phyloP scores from a whole-genome alignment of 2,113 vertebrate species.

The Macrotis lagotis region DNA sequence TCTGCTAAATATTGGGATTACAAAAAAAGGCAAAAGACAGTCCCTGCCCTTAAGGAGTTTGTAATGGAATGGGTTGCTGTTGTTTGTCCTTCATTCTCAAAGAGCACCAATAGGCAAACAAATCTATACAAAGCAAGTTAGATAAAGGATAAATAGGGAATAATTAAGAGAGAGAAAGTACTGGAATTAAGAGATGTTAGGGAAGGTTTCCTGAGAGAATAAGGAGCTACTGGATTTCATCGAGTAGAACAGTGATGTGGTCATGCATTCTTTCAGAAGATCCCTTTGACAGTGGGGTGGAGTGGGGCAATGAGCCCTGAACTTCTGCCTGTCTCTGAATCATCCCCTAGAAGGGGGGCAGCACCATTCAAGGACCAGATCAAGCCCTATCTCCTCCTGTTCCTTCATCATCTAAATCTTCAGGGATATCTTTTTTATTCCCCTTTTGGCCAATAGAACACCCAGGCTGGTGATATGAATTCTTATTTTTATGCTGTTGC shows the following conservation, averaged over 20 bases:
- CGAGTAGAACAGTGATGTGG: not conserved
- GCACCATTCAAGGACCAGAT: not conserved
- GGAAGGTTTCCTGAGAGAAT: not conserved
- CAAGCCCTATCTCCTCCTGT: not conserved
- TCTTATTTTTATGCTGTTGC: not conserved
- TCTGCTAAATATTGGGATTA: too few relatives aligned
- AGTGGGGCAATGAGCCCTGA: not conserved
- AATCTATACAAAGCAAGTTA: not conserved
- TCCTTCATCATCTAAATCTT: not conserved
- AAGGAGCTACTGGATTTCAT: not conserved
- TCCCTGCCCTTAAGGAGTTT: not conserved
- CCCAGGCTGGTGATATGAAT: not conserved
- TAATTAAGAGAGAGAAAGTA: not conserved
- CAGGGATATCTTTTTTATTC: not conserved
- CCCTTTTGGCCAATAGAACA: not conserved
- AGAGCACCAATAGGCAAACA: not conserved
- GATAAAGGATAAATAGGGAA: not conserved
- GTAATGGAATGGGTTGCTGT: not conserved
- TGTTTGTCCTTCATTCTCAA: too few relatives aligned
- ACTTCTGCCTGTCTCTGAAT: not conserved
- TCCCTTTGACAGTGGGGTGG: accelerated
- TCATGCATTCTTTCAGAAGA: not conserved
- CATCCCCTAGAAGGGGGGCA: not conserved
- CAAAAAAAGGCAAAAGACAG: not conserved
- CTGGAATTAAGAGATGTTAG: not conserved